Conservation (phyloP, 2,113 vertebrate genomes). For the Vulpes lagopus region DNA sequence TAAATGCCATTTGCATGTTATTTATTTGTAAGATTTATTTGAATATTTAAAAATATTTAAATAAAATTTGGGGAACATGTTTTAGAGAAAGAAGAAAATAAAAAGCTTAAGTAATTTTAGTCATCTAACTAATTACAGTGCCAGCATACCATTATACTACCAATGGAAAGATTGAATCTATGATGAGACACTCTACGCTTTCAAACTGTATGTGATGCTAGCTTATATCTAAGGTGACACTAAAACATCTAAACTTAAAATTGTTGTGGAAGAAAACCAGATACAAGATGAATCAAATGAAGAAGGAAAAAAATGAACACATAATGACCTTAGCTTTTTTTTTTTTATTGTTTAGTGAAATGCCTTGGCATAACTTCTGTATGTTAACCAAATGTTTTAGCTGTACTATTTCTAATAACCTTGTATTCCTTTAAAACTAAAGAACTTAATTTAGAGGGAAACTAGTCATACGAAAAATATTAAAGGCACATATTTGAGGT, state of each 20-base stretch:
- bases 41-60: not conserved
- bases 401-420: not conserved
- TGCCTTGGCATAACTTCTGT: not conserved
- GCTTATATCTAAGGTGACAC: not conserved
- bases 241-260: slow-evolving; percentile 57
- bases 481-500: not conserved
- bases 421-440: slow-evolving; percentile 9
- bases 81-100: not conserved
- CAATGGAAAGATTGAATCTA: not conserved
- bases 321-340: not conserved
- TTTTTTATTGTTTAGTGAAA: not conserved
- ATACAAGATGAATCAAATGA: not conserved
- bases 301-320: slow-evolving; percentile 58
- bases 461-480: not conserved
- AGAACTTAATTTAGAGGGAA: not conserved
- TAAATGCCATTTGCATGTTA: not conserved
- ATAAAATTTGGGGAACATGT: not conserved
- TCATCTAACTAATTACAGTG: not conserved
- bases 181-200: slow-evolving; percentile 17
- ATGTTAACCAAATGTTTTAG: not conserved
- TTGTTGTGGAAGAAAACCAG: slow-evolving; percentile 33
- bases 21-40: not conserved
- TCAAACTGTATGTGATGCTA: slow-evolving; percentile 47
- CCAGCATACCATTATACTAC: not conserved
- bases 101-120: not conserved